A percentile compares a stretch with the other conserved stretches of the same genome.
These are phyloP conservation scores for Synaphobranchus kaupii DNA, from an alignment of 2,797 vertebrate genomes.

Conservation along the genomic window DNA sequence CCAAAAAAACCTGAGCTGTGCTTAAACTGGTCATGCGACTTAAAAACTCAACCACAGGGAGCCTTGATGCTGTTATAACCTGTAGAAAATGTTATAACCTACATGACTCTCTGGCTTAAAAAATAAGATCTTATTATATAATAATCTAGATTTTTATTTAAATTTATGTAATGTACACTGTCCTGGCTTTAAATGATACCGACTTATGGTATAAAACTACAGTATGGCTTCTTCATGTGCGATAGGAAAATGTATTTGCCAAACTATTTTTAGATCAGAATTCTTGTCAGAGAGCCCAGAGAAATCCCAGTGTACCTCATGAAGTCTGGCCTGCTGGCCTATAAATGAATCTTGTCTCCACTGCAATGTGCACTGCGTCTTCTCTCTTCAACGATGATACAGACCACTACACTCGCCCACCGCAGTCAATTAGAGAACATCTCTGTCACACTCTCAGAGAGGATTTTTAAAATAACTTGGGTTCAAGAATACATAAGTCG, in stretches of 20 bases:
- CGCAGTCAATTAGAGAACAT: slow-evolving; percentile 6
- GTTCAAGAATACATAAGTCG: neutral
- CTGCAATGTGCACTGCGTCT: neutral
- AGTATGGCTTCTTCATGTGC: slow-evolving; percentile 5
- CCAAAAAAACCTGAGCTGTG: no score
- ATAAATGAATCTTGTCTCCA: slow-evolving; percentile 32
- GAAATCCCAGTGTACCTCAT: slow-evolving; percentile 30
- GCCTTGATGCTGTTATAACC: no score
- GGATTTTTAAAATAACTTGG: neutral
- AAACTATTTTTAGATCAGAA: slow-evolving; percentile 20
- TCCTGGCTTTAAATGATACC: neutral
- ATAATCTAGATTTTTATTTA: no score
- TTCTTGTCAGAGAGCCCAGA: slow-evolving; percentile 21
- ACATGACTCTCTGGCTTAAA: neutral
- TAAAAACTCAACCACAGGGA: no score
- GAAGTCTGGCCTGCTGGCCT: slow-evolving; percentile 35
- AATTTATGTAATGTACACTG: neutral
- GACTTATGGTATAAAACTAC: neutral
- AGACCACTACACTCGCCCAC: slow-evolving; percentile 22
- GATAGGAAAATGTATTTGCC: slow-evolving; percentile 18
- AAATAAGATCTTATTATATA: no score
- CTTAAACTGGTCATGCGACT: no score
- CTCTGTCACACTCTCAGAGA: slow-evolving; percentile 8
- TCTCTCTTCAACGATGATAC: slow-evolving; percentile 22
- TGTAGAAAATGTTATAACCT: neutral